These are phyloP conservation scores for Gymnosoma rotundatum DNA, from an alignment of 2,888 invertebrate species.

Conservation along the genomic window DNA sequence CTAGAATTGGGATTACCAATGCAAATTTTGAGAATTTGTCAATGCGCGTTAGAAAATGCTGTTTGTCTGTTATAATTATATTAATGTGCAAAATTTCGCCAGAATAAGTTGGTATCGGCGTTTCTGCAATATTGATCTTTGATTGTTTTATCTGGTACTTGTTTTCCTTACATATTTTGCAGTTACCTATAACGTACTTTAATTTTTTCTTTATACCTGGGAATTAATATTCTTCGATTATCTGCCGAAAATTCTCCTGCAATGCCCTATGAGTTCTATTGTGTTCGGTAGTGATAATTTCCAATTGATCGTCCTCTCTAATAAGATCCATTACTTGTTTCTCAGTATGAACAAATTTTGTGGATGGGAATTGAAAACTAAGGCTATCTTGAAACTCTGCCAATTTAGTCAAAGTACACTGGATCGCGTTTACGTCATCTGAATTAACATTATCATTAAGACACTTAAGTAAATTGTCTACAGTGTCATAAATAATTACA, in stretches of 20 bases:
- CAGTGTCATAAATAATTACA: conserved; percentile 18
- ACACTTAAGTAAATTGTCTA: conserved; percentile 3
- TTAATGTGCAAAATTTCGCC: conserved; percentile 41
- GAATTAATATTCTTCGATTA: conserved; percentile 48
- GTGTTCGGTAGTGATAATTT: conserved; percentile 21
- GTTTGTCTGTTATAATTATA: conserved; percentile 48
- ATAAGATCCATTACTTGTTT: conserved; percentile 49
- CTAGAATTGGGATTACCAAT: conserved; percentile 21
- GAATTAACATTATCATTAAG: conserved; percentile 36
- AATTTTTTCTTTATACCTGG: conserved; percentile 43
- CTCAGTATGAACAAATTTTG: conserved; percentile 51
- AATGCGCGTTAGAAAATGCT: conserved; percentile 44
- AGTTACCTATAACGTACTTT: conserved; percentile 27
- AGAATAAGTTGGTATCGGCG: conserved; percentile 21
- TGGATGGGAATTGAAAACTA: conserved; percentile 43
- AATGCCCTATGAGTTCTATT: conserved; percentile 3
- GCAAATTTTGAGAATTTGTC: conserved; percentile 63
- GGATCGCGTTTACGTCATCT: conserved; percentile 35
- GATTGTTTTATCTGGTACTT: conserved; percentile 64
- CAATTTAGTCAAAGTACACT: conserved; percentile 25
- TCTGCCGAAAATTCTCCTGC: conserved; percentile 30
- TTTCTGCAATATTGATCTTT: not conserved
- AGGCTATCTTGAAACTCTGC: conserved; percentile 33
- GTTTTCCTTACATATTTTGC: conserved; percentile 50
- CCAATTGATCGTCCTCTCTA: conserved; percentile 40